Evolutionary conservation across 30 jellyfish, hydroid and myxozoan genomes (phyloP), one percentile per base, ranked within the genome.

Genomic region (Hydra vulgaris): DNA sequence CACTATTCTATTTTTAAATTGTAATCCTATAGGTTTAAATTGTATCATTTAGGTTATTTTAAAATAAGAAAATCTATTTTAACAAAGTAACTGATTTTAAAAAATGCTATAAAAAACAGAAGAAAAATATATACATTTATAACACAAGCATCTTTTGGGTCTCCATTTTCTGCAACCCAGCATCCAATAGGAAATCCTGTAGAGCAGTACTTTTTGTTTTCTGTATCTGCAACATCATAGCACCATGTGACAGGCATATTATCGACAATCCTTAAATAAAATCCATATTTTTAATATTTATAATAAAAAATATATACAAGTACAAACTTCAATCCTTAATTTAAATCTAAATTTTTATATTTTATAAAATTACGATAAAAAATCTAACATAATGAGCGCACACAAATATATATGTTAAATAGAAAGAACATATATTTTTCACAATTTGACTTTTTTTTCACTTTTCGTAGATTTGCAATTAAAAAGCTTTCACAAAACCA

Each of bases 211-310:
- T 73, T 73, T 68, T 90, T 73, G 52, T 83, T 86, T 71, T 82
- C 94, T 24, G 79, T 20, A 70, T 86, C 97, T 0, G 97, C 94
- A 22, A 90, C 97, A 18, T 90, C 97, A 83, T 90, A 90, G 54
- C 97, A 90, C 97, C 97, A 90, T 0, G 97, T 90, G 15, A 90
- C 75, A 17, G 97, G 97, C 97, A 90, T 90, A 74, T 90, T 90
- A 79, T 90, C 97, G 52, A 90, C 86, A 73, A 90, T 90, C 97
- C 97, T 90, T 0, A 18, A 81, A 83, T 70, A 53, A 27, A 23
- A 55, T 69, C 8, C 25, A 69, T 19, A 3, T 69, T 19, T 15
- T 69, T 3, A 23, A 23, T 3, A 3, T 23, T 69, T 8, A 69
- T 19, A 3, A 21, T 15, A 69, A n/a, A n/a, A 17, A 17, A 71